Evolutionary conservation across 2,113 vertebrate genomes (phyloP), one percentile per base, ranked within the genome.

Genomic region (Salvator merianae): DNA sequence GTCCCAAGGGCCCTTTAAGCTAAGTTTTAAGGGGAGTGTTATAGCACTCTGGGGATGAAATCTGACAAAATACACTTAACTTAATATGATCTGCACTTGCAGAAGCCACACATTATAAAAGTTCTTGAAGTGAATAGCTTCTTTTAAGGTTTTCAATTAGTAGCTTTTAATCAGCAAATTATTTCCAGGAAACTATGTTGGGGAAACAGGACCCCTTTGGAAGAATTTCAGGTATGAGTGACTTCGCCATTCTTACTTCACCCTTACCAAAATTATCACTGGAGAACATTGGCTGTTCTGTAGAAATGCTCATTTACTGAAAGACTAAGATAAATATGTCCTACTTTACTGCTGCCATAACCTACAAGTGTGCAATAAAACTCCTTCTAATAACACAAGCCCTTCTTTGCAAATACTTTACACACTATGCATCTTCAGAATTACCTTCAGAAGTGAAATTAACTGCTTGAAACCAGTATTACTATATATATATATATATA

Each of bases 191-290:
- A 83, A 79, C 47, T 9, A 87, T 79, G 88, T 28, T 73, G 93
- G 83, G 76, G 53, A 71, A 40, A 75, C 8, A 55, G 87, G 85
- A 83, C 47, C 62, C 89, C 85, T 81, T 69, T 84, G 71, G 82
- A 94, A 93, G 94, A 95, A 95, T 96, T 91, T 93, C 86, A 94
- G 92, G 92, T 93, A 96, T 95, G 93, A 96, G 68, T 84, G 89
- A 63, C 40, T 82, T 78, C 86, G 75, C 75, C 76, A 47, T 71
- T 53, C 84, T 78, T 75, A 79, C 77, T 85, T 79, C 65, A 77
- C 62, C 72, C 82, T 69, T 43, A 65, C 65, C 40, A 38, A 70
- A 79, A 81, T 5, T 63, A 79, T 77, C 38, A 24, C 55, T 22
- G 7, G 32, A 43, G 59, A 74, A 13, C 28, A 75, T 74, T 80